phyloP scores from a whole-genome alignment of 2,888 invertebrate genomes.

The Pollenia amentaria region DNA sequence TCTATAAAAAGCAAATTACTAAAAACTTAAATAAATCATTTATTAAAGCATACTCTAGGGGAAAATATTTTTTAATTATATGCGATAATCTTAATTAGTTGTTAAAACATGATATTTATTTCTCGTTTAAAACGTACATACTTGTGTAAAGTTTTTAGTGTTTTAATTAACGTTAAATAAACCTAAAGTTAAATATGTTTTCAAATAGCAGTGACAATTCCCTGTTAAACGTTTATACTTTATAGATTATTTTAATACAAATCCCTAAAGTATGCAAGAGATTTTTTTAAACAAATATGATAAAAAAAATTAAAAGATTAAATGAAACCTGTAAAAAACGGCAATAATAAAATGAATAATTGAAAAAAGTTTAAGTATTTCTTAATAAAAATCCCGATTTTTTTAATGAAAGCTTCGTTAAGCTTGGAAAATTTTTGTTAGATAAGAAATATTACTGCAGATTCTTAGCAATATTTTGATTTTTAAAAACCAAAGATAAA shows the following conservation, averaged over 20 bases:
- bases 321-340: no score
- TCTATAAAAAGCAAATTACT: neutral
- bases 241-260: conserved; percentile 3
- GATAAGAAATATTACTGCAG: no score
- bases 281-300: conserved; percentile 11
- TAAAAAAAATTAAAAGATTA: no score
- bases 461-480: no score
- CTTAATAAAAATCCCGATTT: no score
- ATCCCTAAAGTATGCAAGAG: conserved; percentile 49
- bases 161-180: neutral
- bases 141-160: neutral
- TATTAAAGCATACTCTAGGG: conserved; percentile 9
- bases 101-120: conserved; percentile 39
- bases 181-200: neutral
- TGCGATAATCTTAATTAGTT: conserved; percentile 55
- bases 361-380: no score
- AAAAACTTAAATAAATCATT: conserved; percentile 11
- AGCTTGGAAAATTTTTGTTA: neutral
- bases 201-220: neutral
- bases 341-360: no score
- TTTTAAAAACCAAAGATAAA: neutral
- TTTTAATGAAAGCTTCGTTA: neutral
- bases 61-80: conserved; percentile 53
- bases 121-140: neutral
- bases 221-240: neutral